phyloP scores from a whole-genome alignment of 2,797 vertebrate species.

The Tinamus major region DNA sequence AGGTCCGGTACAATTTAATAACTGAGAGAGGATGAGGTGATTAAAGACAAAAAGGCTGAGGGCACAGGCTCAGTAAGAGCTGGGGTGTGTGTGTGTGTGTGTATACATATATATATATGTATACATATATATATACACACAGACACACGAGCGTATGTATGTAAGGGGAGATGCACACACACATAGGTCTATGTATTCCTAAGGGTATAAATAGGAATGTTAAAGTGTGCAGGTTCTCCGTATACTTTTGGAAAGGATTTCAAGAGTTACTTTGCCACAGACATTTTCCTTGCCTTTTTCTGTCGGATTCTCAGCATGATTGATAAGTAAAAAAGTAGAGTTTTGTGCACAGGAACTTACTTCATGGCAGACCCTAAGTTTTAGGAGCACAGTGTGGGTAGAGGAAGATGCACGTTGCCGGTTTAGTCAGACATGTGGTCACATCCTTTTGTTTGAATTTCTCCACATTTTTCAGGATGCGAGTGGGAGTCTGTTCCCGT shows the following conservation, averaged over 20 bases:
- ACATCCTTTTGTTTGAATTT: slow-evolving; percentile 51
- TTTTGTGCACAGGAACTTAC: neutral
- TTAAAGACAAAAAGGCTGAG: neutral
- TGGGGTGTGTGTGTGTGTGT: too few species aligned
- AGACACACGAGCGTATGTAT: too few species aligned
- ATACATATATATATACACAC: too few species aligned
- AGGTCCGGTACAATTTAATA: neutral
- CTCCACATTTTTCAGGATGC: slow-evolving; percentile 51
- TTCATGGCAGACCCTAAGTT: neutral
- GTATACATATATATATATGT: too few species aligned
- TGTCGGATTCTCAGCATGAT: neutral
- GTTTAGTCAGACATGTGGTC: slow-evolving; percentile 47
- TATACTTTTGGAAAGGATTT: neutral
- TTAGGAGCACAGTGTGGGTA: slow-evolving; percentile 14
- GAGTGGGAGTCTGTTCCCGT: slow-evolving; percentile 47
- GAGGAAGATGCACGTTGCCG: neutral
- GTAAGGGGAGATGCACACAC: too few species aligned
- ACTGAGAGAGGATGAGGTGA: neutral
- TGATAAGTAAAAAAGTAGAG: neutral
- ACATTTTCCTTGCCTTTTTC: neutral
- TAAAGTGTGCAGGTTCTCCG: neutral
- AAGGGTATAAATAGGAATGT: neutral
- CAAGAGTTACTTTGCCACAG: neutral
- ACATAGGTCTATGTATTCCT: neutral
- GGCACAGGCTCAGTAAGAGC: neutral